phyloP scores from a whole-genome alignment of 2,797 vertebrate genomes.

The Tinamus major region DNA sequence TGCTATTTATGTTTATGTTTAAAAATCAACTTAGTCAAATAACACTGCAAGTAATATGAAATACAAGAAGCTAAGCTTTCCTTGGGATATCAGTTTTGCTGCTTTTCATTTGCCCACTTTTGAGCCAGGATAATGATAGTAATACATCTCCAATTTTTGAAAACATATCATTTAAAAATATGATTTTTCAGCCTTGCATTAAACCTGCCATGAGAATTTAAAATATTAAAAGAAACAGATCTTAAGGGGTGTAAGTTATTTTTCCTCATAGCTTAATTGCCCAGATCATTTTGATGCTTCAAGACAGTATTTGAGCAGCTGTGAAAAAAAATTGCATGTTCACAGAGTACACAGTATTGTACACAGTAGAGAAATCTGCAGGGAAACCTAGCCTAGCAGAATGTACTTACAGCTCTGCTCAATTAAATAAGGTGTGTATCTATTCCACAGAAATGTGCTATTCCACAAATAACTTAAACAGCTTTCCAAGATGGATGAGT shows the following conservation, averaged over 20 bases:
- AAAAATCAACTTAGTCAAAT: neutral
- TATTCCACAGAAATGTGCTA: neutral
- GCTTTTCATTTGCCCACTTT: neutral
- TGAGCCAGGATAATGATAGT: neutral
- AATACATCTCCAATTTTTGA: neutral
- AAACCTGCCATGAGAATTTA: constrained; percentile 5
- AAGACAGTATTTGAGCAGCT: constrained; percentile 32
- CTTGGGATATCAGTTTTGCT: neutral
- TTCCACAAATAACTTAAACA: constrained; percentile 8
- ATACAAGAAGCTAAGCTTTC: neutral
- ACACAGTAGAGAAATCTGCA: neutral
- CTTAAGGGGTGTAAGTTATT: neutral
- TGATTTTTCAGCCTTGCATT: neutral
- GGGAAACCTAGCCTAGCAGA: neutral
- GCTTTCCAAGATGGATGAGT: neutral
- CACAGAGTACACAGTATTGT: neutral
- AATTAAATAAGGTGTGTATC: neutral
- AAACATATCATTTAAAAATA: neutral
- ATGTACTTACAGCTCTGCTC: neutral
- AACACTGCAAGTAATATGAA: neutral
- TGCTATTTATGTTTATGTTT: neutral
- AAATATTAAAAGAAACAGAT: neutral
- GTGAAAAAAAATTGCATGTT: constrained; percentile 10
- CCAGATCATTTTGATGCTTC: constrained; percentile 29
- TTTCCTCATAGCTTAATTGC: constrained; percentile 38